Conservation (phyloP, 2,888 invertebrate genomes). For the Charanyca ferruginea region DNA sequence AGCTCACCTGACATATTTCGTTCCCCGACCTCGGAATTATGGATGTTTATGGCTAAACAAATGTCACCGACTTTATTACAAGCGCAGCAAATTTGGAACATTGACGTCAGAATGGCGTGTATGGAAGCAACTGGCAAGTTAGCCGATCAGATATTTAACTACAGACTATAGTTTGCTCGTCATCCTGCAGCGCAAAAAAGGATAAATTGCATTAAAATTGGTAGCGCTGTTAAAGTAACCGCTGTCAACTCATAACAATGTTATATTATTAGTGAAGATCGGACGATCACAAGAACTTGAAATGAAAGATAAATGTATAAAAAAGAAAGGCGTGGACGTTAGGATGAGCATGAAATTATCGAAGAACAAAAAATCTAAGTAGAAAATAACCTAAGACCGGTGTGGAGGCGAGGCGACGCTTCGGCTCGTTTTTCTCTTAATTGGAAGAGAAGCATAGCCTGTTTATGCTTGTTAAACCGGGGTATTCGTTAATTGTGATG, state of each 20-base stretch:
- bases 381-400: slow-evolving; percentile 67
- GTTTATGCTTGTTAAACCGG: slow-evolving; percentile 58
- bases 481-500: slow-evolving; percentile 62
- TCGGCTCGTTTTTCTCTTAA: slow-evolving; percentile 66
- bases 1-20: slow-evolving; percentile 49
- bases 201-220: slow-evolving; percentile 66
- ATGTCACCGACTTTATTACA: slow-evolving; percentile 55
- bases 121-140: slow-evolving; percentile 29
- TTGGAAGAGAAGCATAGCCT: slow-evolving; percentile 62
- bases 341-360: slow-evolving; percentile 71
- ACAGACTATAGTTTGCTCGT: slow-evolving; percentile 49
- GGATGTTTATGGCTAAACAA: slow-evolving; percentile 51
- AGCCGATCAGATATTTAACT: slow-evolving; percentile 46
- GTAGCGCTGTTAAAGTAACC: slow-evolving; percentile 59
- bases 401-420: slow-evolving; percentile 62
- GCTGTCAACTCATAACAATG: slow-evolving; percentile 61
- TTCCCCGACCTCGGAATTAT: slow-evolving; percentile 50
- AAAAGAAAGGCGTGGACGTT: slow-evolving; percentile 62
- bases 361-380: slow-evolving; percentile 68
- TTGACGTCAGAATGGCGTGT: slow-evolving; percentile 37
- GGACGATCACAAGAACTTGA: slow-evolving; percentile 47
- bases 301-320: slow-evolving; percentile 57
- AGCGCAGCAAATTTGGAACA: slow-evolving; percentile 29
- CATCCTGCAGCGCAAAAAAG: slow-evolving; percentile 63
- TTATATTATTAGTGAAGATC: slow-evolving; percentile 59